Percentiles rank a stretch among this genome's conserved stretches.
Conservation (phyloP, 2,113 vertebrate species). For the Rhadina sibilatrix region DNA sequence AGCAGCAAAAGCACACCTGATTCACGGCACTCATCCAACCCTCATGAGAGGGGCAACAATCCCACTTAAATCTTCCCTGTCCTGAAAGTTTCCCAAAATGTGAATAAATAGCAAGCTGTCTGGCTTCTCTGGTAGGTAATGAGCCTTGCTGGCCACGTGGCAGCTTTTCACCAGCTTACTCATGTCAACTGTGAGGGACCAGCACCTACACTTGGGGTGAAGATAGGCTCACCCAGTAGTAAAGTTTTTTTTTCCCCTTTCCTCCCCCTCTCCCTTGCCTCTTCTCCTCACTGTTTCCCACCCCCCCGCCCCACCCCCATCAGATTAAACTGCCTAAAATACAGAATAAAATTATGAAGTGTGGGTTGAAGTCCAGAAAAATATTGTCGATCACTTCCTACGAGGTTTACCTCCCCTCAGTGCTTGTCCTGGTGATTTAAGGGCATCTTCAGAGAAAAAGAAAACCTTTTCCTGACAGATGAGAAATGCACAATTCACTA, state of each 20-base stretch:
- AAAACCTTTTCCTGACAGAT: not conserved
- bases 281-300: rapidly evolving
- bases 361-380: not conserved
- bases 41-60: not conserved
- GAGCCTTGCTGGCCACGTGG: not conserved
- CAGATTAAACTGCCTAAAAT: not conserved
- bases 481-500: not conserved
- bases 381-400: not conserved
- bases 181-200: not conserved
- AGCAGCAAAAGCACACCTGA: not conserved
- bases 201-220: not conserved
- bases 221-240: not conserved
- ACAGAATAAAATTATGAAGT: not conserved
- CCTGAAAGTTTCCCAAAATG: not conserved
- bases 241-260: not conserved
- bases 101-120: not conserved
- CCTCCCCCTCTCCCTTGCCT: rapidly evolving
- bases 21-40: rapidly evolving
- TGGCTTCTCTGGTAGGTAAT: not conserved
- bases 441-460: not conserved
- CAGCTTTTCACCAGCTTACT: not conserved
- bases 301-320: no score
- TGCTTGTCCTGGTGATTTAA: not conserved
- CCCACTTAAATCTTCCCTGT: not conserved
- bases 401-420: not conserved